Evolutionary conservation across 2,888 invertebrate genomes (phyloP).

Genomic region (Andrena bicolor): DNA sequence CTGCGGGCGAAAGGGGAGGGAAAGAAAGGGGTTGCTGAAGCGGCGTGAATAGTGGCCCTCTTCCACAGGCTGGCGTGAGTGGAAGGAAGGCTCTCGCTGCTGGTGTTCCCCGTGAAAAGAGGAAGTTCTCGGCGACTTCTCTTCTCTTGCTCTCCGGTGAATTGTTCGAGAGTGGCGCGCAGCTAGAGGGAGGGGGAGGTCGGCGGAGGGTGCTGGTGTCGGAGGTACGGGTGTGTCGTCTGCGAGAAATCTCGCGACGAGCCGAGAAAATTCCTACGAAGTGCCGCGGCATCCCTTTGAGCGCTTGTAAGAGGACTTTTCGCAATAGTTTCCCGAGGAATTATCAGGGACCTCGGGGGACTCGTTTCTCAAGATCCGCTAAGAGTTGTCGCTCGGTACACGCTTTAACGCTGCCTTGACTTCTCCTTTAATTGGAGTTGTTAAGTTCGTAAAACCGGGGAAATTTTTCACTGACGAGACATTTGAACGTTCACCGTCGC

Average conservation of each 20-base stretch:
- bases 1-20: slow-evolving; percentile 53
- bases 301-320: slow-evolving; percentile 49
- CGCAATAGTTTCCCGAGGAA: slow-evolving; percentile 50
- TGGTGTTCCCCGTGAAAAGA: slow-evolving; percentile 77
- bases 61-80: slow-evolving; percentile 51
- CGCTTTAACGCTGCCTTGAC: slow-evolving; percentile 12
- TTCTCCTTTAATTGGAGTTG: slow-evolving; percentile 30
- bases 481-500: neutral
- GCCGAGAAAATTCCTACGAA: slow-evolving; percentile 67
- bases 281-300: slow-evolving; percentile 59
- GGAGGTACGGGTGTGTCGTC: slow-evolving; percentile 67
- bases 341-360: slow-evolving; percentile 34
- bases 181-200: slow-evolving; percentile 21
- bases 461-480: neutral
- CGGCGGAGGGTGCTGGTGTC: slow-evolving; percentile 53
- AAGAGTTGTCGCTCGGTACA: slow-evolving; percentile 7
- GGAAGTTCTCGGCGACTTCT: slow-evolving; percentile 72
- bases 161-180: slow-evolving; percentile 51
- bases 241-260: slow-evolving; percentile 74
- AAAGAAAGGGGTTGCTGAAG: slow-evolving; percentile 80
- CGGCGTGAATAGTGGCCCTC: slow-evolving; percentile 80
- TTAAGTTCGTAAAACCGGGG: neutral
- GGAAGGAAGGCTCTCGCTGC: slow-evolving; percentile 65
- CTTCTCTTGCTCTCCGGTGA: slow-evolving; percentile 25
- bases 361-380: slow-evolving; percentile 16